Percentiles rank a stretch among this genome's conserved stretches.
Evolutionary conservation across 2,797 vertebrate genomes (phyloP).

Genomic region (Halcyon chelicuti): DNA sequence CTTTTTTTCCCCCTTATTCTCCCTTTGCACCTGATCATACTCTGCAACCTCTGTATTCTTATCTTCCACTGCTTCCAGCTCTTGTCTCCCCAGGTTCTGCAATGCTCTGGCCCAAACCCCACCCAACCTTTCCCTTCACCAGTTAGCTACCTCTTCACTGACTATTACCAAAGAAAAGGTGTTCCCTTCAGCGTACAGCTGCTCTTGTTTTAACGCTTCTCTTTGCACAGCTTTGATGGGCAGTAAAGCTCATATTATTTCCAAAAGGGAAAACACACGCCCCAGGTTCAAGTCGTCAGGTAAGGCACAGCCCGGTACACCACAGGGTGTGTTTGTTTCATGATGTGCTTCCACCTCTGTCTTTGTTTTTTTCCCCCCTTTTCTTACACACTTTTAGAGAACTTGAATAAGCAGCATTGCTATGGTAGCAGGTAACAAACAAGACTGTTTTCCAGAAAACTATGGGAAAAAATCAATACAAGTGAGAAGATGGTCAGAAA

Average conservation of each 20-base stretch:
- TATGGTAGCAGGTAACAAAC: not conserved
- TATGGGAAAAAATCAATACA: not conserved
- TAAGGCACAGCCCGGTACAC: fast-evolving
- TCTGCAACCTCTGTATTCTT: slow-evolving; percentile 46
- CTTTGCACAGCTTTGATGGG: not conserved
- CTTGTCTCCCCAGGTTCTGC: slow-evolving; percentile 24
- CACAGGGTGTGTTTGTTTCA: not conserved
- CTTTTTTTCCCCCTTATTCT: not conserved
- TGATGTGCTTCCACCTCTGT: not conserved
- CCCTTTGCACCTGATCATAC: not conserved
- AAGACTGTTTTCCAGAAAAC: not conserved
- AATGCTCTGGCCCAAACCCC: not conserved
- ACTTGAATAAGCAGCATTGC: not conserved
- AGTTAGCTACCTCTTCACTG: not conserved
- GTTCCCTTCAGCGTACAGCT: not conserved
- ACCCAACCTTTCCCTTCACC: not conserved
- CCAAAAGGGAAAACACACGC: not conserved
- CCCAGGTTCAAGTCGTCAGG: fast-evolving
- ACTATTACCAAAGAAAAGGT: not conserved
- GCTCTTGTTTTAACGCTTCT: not conserved
- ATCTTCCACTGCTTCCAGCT: not conserved
- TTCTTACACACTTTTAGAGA: not conserved
- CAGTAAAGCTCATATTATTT: not conserved
- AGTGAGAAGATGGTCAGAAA: not conserved
- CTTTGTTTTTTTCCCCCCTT: not conserved